Conservation (phyloP, 2,888 invertebrate species). For the Mythimna impura region DNA sequence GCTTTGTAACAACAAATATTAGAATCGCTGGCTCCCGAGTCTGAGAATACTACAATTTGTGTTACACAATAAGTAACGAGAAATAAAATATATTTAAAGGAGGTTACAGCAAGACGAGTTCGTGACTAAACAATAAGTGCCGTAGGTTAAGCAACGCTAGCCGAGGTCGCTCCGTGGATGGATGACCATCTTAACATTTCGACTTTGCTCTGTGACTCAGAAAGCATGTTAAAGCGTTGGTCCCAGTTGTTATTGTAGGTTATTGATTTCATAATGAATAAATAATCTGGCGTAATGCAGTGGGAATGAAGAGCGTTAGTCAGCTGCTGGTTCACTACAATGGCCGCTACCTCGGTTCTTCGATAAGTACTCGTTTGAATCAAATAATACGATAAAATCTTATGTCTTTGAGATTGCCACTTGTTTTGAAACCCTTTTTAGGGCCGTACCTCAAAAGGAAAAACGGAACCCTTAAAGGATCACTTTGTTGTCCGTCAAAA, state of each 20-base stretch:
- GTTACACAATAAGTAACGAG: conserved; percentile 14
- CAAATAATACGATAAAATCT: neutral
- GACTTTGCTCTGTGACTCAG: neutral
- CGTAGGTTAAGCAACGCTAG: neutral
- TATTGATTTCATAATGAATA: conserved; percentile 49
- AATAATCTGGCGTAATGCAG: conserved; percentile 48
- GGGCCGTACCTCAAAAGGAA: too few species aligned
- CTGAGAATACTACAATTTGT: conserved; percentile 40
- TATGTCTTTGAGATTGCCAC: neutral
- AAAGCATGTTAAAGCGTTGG: neutral
- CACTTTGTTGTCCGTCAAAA: too few species aligned
- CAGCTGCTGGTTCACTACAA: conserved; percentile 38
- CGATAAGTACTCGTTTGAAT: conserved; percentile 27
- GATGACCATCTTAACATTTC: neutral
- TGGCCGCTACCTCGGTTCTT: neutral
- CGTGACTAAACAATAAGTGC: neutral
- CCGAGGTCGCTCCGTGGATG: neutral
- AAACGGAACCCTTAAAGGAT: too few species aligned
- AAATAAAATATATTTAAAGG: neutral
- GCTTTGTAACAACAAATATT: conserved; percentile 60
- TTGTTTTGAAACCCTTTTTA: too few species aligned
- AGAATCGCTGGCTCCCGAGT: conserved; percentile 37
- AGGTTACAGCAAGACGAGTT: neutral
- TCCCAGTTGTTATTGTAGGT: too few species aligned
- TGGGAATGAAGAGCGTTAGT: conserved; percentile 42